Conservation (phyloP, 2,113 vertebrate species). For the Burhinus bistriatus region DNA sequence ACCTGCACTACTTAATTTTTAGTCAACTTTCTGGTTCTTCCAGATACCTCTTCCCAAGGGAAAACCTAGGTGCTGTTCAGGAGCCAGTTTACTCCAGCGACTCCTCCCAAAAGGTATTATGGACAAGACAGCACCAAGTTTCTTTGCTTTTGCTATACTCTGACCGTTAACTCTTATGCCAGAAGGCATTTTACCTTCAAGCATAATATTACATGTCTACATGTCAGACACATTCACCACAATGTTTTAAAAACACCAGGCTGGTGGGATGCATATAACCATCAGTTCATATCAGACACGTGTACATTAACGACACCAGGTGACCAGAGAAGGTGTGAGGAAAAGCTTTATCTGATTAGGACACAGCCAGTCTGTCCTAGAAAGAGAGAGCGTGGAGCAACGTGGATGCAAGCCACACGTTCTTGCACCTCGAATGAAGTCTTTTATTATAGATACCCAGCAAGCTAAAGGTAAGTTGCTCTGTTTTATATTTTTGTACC, state of each 20-base stretch:
- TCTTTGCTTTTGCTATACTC: neutral
- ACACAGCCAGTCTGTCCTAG: neutral
- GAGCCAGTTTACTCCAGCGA: neutral
- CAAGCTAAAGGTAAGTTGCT: neutral
- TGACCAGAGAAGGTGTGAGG: neutral
- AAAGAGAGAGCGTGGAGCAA: fast-evolving
- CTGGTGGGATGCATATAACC: neutral
- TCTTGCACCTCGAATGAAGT: neutral
- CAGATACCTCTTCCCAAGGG: neutral
- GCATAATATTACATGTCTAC: neutral
- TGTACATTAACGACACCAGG: neutral
- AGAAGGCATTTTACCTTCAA: neutral
- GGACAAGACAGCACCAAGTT: neutral
- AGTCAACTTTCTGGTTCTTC: neutral
- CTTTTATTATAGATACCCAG: neutral
- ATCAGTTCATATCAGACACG: neutral
- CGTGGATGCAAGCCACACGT: neutral
- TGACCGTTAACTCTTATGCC: neutral
- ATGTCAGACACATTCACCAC: neutral
- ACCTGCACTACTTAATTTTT: neutral
- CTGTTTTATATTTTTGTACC: neutral
- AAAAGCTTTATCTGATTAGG: neutral
- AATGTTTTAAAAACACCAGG: neutral
- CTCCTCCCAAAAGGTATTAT: neutral
- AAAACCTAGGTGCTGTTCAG: neutral